These are phyloP conservation scores for Scarus forsteni DNA, from an alignment of 2,797 vertebrate species.

Conservation along the genomic window DNA sequence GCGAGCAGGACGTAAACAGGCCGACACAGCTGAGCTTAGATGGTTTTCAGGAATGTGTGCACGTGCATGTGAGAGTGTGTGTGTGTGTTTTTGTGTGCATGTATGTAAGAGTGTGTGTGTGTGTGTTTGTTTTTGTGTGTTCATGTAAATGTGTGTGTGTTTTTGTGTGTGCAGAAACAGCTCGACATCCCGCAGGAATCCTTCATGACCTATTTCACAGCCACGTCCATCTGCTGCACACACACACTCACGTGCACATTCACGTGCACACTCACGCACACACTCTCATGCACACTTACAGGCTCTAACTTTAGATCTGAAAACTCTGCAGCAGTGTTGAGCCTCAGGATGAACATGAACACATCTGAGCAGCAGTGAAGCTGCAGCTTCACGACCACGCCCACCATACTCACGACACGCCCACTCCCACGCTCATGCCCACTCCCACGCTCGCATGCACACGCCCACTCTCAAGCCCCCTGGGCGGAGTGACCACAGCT, in stretches of 20 bases:
- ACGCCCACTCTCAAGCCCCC: too few relatives aligned
- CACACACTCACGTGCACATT: conserved; percentile 19
- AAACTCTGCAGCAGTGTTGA: conserved; percentile 32
- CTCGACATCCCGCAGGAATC: conserved; percentile 41
- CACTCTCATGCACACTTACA: conserved; percentile 23
- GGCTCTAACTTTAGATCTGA: conserved; percentile 39
- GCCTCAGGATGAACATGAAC: conserved; percentile 15
- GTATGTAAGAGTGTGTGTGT: neutral
- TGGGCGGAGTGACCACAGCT: too few relatives aligned
- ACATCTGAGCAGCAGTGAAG: neutral
- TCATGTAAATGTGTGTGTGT: neutral
- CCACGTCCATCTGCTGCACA: conserved; percentile 38
- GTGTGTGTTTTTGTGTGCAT: too few relatives aligned
- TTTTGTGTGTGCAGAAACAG: conserved; percentile 7
- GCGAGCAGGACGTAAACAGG: conserved; percentile 9
- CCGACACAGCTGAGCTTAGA: conserved; percentile 22
- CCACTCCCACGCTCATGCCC: too few relatives aligned
- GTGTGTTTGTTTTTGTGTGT: too few relatives aligned
- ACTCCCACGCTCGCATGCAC: too few relatives aligned
- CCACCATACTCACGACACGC: too few relatives aligned
- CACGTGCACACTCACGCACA: conserved; percentile 22
- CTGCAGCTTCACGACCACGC: too few relatives aligned
- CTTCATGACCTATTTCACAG: conserved; percentile 38
- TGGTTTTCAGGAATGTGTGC: conserved; percentile 2
- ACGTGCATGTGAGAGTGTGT: too few relatives aligned